A percentile compares a stretch with the other conserved stretches of the same genome.
These are phyloP conservation scores for Turdus rufiventris DNA, from an alignment of 2,113 vertebrate species.

Conservation along the genomic window DNA sequence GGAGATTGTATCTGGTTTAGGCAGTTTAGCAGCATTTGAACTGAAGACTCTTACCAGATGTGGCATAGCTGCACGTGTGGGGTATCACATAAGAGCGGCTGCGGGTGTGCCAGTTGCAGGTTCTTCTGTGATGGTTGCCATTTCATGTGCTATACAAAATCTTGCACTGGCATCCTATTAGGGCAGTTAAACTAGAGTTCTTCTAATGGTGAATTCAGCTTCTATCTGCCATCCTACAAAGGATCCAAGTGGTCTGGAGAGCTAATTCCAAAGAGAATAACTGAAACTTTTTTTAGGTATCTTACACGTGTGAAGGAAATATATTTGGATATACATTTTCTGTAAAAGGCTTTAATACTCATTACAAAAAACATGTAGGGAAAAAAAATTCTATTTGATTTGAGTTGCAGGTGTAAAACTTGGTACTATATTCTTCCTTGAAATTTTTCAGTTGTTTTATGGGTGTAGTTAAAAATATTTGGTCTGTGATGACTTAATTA, in stretches of 20 bases:
- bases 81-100: neutral
- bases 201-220: neutral
- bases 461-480: neutral
- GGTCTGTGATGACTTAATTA: neutral
- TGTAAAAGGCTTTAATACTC: neutral
- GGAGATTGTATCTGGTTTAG: neutral
- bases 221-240: neutral
- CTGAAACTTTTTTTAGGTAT: neutral
- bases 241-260: neutral
- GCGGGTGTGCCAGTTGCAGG: neutral
- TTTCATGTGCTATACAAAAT: neutral
- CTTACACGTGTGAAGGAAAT: neutral
- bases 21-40: neutral
- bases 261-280: neutral
- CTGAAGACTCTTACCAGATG: neutral
- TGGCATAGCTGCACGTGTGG: neutral
- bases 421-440: neutral
- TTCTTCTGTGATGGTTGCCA: neutral
- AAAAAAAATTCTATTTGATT: neutral
- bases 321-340: neutral
- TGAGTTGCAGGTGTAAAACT: neutral
- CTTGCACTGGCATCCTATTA: neutral
- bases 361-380: neutral
- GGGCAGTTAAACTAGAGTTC: neutral
- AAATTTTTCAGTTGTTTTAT: neutral